Evolutionary conservation across 2,113 vertebrate genomes (phyloP).

Genomic region (Petroica traversi): DNA sequence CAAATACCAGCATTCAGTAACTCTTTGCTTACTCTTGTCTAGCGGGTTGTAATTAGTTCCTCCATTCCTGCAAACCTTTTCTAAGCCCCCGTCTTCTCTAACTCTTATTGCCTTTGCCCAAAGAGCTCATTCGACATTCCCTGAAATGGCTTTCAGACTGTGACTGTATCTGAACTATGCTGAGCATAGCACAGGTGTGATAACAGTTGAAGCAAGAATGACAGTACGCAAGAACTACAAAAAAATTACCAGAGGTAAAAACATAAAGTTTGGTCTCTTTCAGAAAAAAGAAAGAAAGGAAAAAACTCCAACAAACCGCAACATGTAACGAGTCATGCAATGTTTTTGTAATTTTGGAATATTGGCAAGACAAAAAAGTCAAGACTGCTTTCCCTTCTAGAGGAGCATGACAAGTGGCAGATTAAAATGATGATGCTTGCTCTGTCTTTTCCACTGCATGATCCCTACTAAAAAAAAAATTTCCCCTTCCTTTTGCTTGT

Average conservation of each 20-base stretch:
- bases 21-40: neutral
- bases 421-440: neutral
- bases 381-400: neutral
- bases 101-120: neutral
- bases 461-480: neutral
- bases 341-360: neutral
- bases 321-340: neutral
- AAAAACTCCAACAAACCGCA: accelerated
- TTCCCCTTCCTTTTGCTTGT: neutral
- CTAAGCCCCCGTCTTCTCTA: neutral
- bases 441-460: neutral
- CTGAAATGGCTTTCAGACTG: neutral
- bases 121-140: neutral
- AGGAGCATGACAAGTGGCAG: neutral
- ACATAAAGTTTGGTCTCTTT: neutral
- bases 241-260: neutral
- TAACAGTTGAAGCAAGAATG: neutral
- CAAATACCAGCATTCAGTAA: neutral
- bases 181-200: neutral
- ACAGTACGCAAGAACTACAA: neutral
- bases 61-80: neutral
- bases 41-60: neutral
- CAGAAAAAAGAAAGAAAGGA: neutral
- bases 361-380: neutral
- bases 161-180: too few relatives aligned